These are phyloP conservation scores for Lynx canadensis DNA, from an alignment of 2,113 vertebrate species.

Conservation along the genomic window DNA sequence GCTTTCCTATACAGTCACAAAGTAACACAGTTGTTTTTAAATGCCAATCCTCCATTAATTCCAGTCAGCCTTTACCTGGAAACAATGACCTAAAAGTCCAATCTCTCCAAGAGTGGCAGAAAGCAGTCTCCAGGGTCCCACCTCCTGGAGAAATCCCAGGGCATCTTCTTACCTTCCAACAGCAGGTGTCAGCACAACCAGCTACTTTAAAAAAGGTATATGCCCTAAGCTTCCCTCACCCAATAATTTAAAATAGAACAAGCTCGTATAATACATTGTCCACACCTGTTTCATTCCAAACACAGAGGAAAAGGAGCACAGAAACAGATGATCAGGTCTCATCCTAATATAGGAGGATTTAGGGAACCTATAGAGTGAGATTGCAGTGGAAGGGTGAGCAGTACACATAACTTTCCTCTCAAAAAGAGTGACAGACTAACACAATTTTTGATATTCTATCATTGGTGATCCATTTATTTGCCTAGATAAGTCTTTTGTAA, in stretches of 20 bases:
- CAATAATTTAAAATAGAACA: slow-evolving; percentile 26
- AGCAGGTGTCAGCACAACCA: not conserved
- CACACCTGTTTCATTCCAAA: not conserved
- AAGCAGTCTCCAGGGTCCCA: not conserved
- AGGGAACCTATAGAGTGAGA: not conserved
- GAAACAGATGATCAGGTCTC: not conserved
- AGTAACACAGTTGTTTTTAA: not conserved
- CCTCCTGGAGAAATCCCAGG: not conserved
- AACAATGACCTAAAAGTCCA: not conserved
- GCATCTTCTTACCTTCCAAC: not conserved
- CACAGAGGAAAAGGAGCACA: not conserved
- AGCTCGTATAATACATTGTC: not conserved
- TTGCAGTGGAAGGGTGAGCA: not conserved
- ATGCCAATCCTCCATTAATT: not conserved
- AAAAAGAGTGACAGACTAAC: not conserved
- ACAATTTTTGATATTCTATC: not conserved
- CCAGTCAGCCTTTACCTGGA: not conserved
- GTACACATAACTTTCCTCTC: not conserved
- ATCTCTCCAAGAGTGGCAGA: not conserved
- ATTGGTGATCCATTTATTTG: not conserved
- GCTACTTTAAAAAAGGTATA: not conserved
- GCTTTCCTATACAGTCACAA: not conserved
- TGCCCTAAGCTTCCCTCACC: not conserved
- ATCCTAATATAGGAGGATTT: not conserved
- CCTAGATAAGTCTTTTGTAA: slow-evolving; percentile 22